Evolutionary conservation across 2,888 invertebrate genomes (phyloP), one percentile per base, ranked within the genome.

Genomic region (Galerucella pusilla): DNA sequence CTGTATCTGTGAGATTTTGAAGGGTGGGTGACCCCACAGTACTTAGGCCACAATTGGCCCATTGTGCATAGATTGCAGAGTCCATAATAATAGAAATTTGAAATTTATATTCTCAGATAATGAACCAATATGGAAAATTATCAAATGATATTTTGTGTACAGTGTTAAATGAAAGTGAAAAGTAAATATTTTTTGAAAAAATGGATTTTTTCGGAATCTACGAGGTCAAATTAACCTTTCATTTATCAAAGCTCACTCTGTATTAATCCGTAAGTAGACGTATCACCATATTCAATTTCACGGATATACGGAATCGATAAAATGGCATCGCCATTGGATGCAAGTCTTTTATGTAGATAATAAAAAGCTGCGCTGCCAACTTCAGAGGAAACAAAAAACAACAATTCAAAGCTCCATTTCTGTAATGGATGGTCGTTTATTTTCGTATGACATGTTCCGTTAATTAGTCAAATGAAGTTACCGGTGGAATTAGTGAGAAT

Each of bases 401-500:
- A 52, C 35, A 42, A 20, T 57, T 57, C 3, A 16, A 20, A 57
- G 20, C 57, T 57, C 7, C 10, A 57, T 57, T 20, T 10, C 20
- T 57, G n/a, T 57, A 16, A 57, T 57, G 57, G 16, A 57, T 57
- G 16, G 16, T 16, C n/a, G 52, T 52, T 14, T 52, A 14, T n/a
- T 52, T 16, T 20, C 57, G 2, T 20, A 7, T 57, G 57, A 20
- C 20, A 57, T 16, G 16, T 49, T 20, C 57, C 10, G 57, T 57
- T 57, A 57, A 57, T 57, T 57, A 57, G 57, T 16, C 57, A 57
- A 57, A 57, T 16, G 57, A n/a, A 57, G 57, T 20, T 57, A 11
- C 16, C 49, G 49, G 49, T 49, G 14, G 49, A 12, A 14, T 14
- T 11, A 49, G 49, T 14, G 14, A 11, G 5, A 49, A 49, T 49